phyloP scores from a whole-genome alignment of 1,140 invertebrate genomes.

The Drosophila miranda region DNA sequence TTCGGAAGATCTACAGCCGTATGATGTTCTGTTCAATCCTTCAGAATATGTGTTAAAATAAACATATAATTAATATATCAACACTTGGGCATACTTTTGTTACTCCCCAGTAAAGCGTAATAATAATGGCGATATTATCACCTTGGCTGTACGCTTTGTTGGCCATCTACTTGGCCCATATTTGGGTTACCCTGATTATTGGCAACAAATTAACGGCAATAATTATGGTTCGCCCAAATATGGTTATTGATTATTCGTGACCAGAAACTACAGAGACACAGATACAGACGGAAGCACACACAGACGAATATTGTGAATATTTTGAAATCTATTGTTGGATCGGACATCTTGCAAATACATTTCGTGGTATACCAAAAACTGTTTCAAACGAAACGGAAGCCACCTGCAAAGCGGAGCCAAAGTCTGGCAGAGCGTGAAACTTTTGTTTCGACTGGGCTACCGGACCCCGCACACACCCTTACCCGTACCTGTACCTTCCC shows the following conservation, averaged over 20 bases:
- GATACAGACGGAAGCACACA: too few species aligned
- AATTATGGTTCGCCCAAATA: neutral
- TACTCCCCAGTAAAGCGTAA: too few species aligned
- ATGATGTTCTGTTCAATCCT: too few species aligned
- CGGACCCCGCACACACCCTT: neutral
- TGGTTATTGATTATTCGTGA: conserved; percentile 24
- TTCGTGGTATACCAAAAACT: conserved; percentile 15
- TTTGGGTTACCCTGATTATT: too few species aligned
- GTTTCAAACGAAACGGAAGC: conserved; percentile 51
- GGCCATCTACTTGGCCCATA: too few species aligned
- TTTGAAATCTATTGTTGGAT: conserved; percentile 29
- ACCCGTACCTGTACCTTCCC: neutral
- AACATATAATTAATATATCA: too few species aligned
- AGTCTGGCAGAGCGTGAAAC: conserved; percentile 39
- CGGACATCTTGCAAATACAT: conserved; percentile 14
- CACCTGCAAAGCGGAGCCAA: conserved; percentile 23
- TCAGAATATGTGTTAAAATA: too few species aligned
- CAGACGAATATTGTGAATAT: conserved; percentile 3
- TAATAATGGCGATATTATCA: too few species aligned
- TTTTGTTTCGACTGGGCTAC: conserved; percentile 19
- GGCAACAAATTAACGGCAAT: too few species aligned
- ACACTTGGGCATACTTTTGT: too few species aligned
- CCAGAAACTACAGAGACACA: conserved; percentile 27
- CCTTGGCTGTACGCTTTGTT: too few species aligned
- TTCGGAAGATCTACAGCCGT: too few species aligned